Evolutionary conservation across 2,113 vertebrate species (phyloP).

Genomic region (Caretta caretta): DNA sequence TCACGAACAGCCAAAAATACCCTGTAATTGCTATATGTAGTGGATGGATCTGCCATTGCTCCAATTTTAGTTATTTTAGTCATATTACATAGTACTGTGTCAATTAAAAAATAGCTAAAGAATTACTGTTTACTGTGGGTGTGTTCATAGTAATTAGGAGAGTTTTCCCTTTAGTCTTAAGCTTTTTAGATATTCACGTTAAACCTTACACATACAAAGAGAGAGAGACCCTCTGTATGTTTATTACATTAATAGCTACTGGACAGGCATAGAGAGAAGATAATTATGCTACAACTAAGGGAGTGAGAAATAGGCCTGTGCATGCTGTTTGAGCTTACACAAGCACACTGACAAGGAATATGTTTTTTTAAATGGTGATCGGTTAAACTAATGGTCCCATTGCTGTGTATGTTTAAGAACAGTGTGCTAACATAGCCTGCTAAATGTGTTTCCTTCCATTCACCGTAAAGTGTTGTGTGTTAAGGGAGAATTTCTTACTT

Average conservation of each 20-base stretch:
- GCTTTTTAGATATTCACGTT: slow-evolving; percentile 2
- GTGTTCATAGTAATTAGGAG: background rate
- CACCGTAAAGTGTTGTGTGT: background rate
- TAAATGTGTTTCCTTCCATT: slow-evolving; percentile 32
- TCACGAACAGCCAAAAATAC: background rate
- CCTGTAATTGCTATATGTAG: background rate
- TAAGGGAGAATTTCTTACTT: background rate
- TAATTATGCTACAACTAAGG: background rate
- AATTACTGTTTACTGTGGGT: background rate
- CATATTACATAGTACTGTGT: accelerated
- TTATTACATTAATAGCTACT: background rate
- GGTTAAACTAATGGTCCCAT: background rate
- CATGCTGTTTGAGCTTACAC: slow-evolving; percentile 9
- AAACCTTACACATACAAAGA: background rate
- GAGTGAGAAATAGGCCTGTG: background rate
- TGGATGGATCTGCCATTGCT: background rate
- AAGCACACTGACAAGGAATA: background rate
- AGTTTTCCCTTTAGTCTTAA: background rate
- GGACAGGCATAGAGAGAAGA: slow-evolving; percentile 4
- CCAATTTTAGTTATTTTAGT: background rate
- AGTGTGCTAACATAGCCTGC: slow-evolving; percentile 11
- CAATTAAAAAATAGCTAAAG: background rate
- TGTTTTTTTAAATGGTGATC: slow-evolving; percentile 13
- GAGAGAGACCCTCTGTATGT: background rate
- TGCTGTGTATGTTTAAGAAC: background rate